These are phyloP conservation scores for Myotis pilosus DNA, from an alignment of 2,797 vertebrate species.

Conservation along the genomic window DNA sequence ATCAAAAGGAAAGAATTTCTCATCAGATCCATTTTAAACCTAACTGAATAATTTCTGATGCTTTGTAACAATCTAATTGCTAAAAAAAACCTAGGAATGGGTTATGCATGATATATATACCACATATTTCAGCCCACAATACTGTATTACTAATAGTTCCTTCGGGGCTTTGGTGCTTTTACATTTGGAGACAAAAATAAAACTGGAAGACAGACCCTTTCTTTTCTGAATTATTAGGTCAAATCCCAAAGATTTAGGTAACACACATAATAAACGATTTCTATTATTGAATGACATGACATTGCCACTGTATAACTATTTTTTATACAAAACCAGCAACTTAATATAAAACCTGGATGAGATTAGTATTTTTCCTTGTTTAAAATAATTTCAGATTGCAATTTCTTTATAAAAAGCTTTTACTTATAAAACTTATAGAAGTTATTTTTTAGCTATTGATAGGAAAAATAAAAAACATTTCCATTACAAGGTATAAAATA, in stretches of 20 bases:
- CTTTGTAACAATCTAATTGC: not conserved
- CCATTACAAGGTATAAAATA: conserved; percentile 1
- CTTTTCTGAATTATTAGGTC: conserved; percentile 17
- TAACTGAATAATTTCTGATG: conserved; percentile 7
- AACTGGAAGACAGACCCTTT: not conserved
- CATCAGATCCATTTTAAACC: not conserved
- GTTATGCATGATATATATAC: not conserved
- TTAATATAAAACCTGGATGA: not conserved
- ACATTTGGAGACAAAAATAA: conserved; percentile 30
- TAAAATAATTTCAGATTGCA: conserved; percentile 25
- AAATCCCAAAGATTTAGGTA: conserved; percentile 26
- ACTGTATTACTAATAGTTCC: not conserved
- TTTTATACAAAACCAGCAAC: not conserved
- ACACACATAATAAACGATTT: not conserved
- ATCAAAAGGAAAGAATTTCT: not conserved
- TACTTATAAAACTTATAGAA: not conserved
- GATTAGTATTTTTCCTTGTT: not conserved
- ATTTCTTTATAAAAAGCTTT: conserved; percentile 25
- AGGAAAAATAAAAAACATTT: not conserved
- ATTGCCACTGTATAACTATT: not conserved
- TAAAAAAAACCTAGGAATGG: not conserved
- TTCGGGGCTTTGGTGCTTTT: conserved; percentile 20
- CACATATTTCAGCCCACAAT: not conserved
- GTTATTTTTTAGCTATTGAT: conserved; percentile 20
- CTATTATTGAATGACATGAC: not conserved